Base-by-base conservation (phyloP, 1,140 invertebrate species). In the Cotesia vestalis region DNA sequence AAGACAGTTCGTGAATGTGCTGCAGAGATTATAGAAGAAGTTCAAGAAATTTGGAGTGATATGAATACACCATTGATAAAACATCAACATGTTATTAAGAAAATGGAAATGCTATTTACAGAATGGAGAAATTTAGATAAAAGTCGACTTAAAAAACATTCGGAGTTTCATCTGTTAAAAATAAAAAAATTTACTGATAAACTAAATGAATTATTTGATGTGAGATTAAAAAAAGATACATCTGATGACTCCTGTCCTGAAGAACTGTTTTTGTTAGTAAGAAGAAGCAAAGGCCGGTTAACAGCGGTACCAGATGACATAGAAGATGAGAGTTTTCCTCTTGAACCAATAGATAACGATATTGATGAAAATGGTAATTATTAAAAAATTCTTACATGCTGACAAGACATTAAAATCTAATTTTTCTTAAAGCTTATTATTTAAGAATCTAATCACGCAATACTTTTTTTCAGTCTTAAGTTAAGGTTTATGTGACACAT, bases 101-200 rank as follows among this genome's bases (percentile, higher is more conserved):
- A 55, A 55, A 55, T 6, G 14, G 53, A 55, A 55, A 4, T 55
- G 14, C 53, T 55, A 14, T 55, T 8, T 55, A 55, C 53, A 55
- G 53, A 55, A 55, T 55, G 53, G 53, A 55, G 14, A 17, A 55
- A 55, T 55, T 55, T 55, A 17, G 14, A 55, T 55, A 55, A 55
- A 55, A 55, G 53, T 55, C 14, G 53, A 14, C 14, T 55, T 55
- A 55, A 55, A 55, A 55, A 55, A 55, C 53, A n/a, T 55, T 55
- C 53, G 14, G 53, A 55, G 53, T 55, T 55, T 55, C 5, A 55
- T 55, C 53, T 55, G 14, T 17, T 55, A 4, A 6, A 55, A 55
- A 55, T 55, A 55, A 55, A 55, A 55, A 55, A 55, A 55, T 55
- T 55, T 55, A 55, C 53, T 55, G 53, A 55, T 55, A 55, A 55